These are phyloP conservation scores for Hedya salicella DNA, from an alignment of 2,888 invertebrate genomes.

Conservation along the genomic window DNA sequence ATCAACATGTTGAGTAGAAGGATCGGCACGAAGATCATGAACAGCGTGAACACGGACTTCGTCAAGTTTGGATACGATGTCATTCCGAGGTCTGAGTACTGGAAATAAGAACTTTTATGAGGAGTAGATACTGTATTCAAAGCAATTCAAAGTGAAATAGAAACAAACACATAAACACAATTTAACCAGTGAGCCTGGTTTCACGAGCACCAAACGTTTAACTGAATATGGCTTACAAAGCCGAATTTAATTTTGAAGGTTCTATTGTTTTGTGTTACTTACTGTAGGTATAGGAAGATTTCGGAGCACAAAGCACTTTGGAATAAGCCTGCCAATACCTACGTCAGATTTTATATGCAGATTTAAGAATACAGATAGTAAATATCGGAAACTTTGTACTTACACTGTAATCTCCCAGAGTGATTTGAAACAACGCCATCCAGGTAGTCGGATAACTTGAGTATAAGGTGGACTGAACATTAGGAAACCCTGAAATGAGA, in stretches of 20 bases:
- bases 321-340: too few relatives aligned
- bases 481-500: constrained; percentile 87
- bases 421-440: constrained; percentile 99
- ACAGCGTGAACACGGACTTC: constrained; percentile 98
- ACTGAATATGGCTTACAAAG: too few relatives aligned
- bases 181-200: too few relatives aligned
- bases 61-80: constrained; percentile 96
- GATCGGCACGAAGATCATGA: constrained; percentile 99
- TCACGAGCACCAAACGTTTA: too few relatives aligned
- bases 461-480: constrained; percentile 92
- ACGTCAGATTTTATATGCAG: too few relatives aligned
- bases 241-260: too few relatives aligned
- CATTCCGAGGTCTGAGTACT: constrained; percentile 96
- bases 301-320: too few relatives aligned
- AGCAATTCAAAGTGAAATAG: too few relatives aligned
- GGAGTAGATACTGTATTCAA: not conserved
- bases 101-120: constrained; percentile 59
- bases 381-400: constrained; percentile 61
- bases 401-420: constrained; percentile 98
- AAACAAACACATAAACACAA: too few relatives aligned
- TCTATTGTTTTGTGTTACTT: too few relatives aligned
- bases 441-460: constrained; percentile 95
- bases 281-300: too few relatives aligned
- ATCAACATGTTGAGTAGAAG: constrained; percentile 98
- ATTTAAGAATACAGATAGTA: too few relatives aligned